Conservation (phyloP, 2,888 invertebrate species). For the Drosophila histrio region DNA sequence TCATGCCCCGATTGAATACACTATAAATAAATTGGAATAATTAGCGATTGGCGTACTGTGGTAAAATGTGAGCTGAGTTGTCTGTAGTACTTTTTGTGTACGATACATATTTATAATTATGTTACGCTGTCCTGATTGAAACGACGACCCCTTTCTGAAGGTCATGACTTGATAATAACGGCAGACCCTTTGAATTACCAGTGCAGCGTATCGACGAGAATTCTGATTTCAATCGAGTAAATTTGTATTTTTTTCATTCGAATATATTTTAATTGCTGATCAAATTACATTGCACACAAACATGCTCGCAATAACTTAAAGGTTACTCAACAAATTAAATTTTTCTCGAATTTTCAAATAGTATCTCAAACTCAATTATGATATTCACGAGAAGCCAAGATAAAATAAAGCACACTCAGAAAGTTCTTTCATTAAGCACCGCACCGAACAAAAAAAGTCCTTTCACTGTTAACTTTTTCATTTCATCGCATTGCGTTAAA, state of each 20-base stretch:
- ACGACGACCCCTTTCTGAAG: neutral
- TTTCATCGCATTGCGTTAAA: neutral
- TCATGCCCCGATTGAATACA: conserved; percentile 82
- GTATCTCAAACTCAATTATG: neutral
- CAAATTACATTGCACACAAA: conserved; percentile 15
- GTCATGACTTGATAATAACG: neutral
- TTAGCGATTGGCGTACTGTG: neutral
- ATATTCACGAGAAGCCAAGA: neutral
- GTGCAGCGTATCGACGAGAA: neutral
- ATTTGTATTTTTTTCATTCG: neutral
- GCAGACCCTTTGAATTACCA: neutral
- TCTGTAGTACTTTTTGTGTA: neutral
- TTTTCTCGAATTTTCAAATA: neutral
- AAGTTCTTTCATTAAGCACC: conserved; percentile 2
- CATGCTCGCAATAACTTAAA: neutral
- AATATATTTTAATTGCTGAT: conserved; percentile 37
- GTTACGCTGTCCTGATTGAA: neutral
- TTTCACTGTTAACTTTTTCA: neutral
- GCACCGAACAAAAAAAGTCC: neutral
- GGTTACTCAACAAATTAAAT: neutral
- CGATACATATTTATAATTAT: neutral
- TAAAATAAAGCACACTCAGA: neutral
- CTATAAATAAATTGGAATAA: conserved; percentile 57
- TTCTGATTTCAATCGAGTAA: conserved; percentile 10
- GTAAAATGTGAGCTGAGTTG: neutral